Conservation (phyloP, 2,888 invertebrate species). For the Synanthedon myopaeformis region DNA sequence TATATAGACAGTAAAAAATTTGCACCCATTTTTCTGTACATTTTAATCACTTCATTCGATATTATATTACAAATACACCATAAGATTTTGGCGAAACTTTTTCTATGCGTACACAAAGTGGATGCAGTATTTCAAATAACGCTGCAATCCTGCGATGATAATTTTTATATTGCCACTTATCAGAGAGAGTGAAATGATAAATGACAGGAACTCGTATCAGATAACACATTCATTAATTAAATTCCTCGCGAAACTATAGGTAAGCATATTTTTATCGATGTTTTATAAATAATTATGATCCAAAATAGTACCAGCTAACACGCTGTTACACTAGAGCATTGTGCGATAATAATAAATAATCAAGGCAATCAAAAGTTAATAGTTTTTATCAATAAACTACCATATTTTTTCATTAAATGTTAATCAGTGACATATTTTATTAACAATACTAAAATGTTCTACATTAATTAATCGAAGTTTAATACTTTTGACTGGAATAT, state of each 20-base stretch:
- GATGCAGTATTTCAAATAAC: constrained; percentile 12
- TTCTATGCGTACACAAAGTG: background rate
- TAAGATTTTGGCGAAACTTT: background rate
- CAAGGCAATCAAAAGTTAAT: too few species aligned
- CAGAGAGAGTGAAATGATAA: constrained; percentile 7
- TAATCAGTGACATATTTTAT: too few species aligned
- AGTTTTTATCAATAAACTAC: too few species aligned
- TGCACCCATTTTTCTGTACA: background rate
- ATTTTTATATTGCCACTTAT: constrained; percentile 18
- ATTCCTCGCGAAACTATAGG: background rate
- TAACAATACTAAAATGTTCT: too few species aligned
- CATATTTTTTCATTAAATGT: too few species aligned
- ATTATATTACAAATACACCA: background rate
- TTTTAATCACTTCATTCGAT: background rate
- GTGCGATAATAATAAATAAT: too few species aligned
- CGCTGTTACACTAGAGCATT: too few species aligned
- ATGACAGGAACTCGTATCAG: background rate
- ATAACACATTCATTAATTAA: background rate
- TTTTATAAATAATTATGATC: too few species aligned
- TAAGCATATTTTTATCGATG: too few species aligned
- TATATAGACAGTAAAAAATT: background rate
- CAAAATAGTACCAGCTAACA: too few species aligned
- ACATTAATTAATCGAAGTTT: too few species aligned
- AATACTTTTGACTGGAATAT: too few species aligned
- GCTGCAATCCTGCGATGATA: constrained; percentile 14